A percentile compares a stretch with the other conserved stretches of the same genome.
phyloP scores from a whole-genome alignment of 2,888 invertebrate species.

The Dusona sp. region DNA sequence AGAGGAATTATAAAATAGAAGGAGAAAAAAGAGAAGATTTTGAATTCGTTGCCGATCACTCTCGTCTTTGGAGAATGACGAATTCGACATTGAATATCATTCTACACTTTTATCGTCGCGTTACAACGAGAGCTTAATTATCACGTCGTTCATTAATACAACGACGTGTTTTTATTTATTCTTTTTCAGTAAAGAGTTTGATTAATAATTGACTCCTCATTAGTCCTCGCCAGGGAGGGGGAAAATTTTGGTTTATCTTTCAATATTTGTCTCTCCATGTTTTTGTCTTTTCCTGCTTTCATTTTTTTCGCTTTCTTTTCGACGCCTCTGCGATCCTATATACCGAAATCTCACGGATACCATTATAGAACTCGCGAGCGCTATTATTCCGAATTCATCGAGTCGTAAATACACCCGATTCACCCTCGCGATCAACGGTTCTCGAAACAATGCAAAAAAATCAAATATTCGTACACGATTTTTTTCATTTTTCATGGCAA shows the following conservation, averaged over 20 bases:
- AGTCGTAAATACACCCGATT: not conserved
- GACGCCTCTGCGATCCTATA: slow-evolving; percentile 53
- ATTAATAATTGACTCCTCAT: slow-evolving; percentile 82
- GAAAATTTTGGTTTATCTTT: not conserved
- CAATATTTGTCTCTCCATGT: not conserved
- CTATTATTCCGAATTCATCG: slow-evolving; percentile 10
- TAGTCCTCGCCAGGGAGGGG: slow-evolving; percentile 68
- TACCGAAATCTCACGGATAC: slow-evolving; percentile 12
- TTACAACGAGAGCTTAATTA: not conserved
- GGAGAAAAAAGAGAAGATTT: slow-evolving; percentile 41
- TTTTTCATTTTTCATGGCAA: slow-evolving; percentile 76
- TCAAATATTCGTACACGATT: slow-evolving; percentile 22
- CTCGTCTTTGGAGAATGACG: slow-evolving; percentile 42
- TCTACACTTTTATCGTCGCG: slow-evolving; percentile 23
- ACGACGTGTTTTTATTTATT: slow-evolving; percentile 24
- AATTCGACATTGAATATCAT: slow-evolving; percentile 32
- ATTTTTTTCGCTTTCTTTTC: slow-evolving; percentile 3
- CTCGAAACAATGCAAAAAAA: not conserved
- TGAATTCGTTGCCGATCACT: slow-evolving; percentile 38
- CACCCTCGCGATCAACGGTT: slow-evolving; percentile 6
- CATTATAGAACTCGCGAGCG: slow-evolving; percentile 56
- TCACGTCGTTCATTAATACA: slow-evolving; percentile 1
- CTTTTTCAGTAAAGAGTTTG: slow-evolving; percentile 77
- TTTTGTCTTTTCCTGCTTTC: too few relatives aligned
- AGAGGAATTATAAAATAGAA: slow-evolving; percentile 20